Percentiles rank a stretch among this genome's conserved stretches.
Conservation (phyloP, 92 coral and sea anemone species). For the Muricea muricata region DNA sequence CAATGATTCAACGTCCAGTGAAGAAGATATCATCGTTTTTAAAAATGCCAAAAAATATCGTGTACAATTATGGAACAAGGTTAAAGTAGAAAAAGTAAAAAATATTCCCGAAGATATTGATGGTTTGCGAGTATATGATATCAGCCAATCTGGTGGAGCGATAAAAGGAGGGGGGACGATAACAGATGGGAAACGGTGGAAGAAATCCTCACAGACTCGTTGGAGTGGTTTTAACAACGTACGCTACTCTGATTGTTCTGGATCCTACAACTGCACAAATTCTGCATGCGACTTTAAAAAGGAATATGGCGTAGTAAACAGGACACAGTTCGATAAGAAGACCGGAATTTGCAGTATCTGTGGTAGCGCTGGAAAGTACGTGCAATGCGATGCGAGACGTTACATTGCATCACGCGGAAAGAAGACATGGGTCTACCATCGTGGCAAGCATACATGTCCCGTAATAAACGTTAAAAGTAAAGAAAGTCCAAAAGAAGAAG, state of each 20-base stretch:
- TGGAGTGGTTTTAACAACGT: constrained; percentile 27
- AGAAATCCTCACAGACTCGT: constrained; percentile 16
- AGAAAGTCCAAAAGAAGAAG: constrained; percentile 34
- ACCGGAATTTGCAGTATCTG: constrained; percentile 2
- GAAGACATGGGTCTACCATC: constrained; percentile 21
- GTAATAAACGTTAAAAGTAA: not conserved
- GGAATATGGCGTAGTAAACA: constrained; percentile 32
- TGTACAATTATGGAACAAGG: not conserved
- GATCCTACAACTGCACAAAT: constrained; percentile 25
- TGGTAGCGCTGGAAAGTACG: constrained; percentile 2
- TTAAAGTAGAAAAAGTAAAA: not conserved
- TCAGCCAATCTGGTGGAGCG: not conserved
- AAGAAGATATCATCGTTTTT: not conserved
- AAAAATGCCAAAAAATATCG: not conserved
- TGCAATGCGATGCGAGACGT: constrained; percentile 11
- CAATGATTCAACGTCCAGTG: not conserved
- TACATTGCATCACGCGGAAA: not conserved
- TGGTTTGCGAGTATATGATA: constrained; percentile 4
- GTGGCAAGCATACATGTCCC: constrained; percentile 57
- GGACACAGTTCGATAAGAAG: constrained; percentile 14
- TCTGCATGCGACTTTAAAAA: constrained; percentile 18
- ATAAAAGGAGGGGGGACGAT: not conserved
- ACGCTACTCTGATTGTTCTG: constrained; percentile 30
- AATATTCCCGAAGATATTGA: not conserved
- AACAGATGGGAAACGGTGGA: constrained; percentile 41